Conservation (phyloP, 2,113 vertebrate genomes). For the Thymallus thymallus region DNA sequence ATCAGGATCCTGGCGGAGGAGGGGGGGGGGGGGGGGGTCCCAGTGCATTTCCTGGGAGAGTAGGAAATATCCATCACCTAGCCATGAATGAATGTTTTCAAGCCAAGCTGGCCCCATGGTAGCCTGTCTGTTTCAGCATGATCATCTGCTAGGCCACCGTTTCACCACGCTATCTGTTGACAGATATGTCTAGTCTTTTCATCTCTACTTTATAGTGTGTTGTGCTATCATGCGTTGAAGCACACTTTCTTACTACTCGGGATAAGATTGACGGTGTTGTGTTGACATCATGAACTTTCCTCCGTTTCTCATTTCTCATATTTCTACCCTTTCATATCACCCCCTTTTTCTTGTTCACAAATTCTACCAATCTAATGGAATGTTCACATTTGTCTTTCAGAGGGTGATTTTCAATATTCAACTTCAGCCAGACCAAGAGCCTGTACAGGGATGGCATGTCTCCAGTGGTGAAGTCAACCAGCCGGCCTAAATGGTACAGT, state of each 20-base stretch:
- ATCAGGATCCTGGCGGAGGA: conserved; percentile 38
- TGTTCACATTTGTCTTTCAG: conserved; percentile 72
- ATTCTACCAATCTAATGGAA: background rate
- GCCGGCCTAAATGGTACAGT: conserved; percentile 89
- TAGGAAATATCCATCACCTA: conserved; percentile 27
- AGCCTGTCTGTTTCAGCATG: background rate
- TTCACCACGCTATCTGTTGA: too few species aligned
- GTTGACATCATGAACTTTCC: too few species aligned
- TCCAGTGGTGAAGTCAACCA: conserved; percentile 95
- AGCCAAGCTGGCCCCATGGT: conserved; percentile 23
- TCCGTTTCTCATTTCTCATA: too few species aligned
- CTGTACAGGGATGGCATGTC: conserved; percentile 98
- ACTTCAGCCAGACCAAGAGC: conserved; percentile 99
- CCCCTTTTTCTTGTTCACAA: too few species aligned
- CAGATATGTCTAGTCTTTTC: too few species aligned
- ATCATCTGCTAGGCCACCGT: conserved; percentile 1
- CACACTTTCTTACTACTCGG: too few species aligned
- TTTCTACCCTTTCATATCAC: too few species aligned
- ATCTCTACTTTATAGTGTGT: too few species aligned
- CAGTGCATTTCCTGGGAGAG: conserved; percentile 34
- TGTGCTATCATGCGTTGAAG: too few species aligned
- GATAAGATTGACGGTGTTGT: too few species aligned
- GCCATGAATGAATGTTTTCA: conserved; percentile 37
- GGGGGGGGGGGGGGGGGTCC: conserved; percentile 24
- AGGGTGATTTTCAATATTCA: conserved; percentile 98